phyloP scores from a whole-genome alignment of 2,113 vertebrate species.

The Catharus bicknelli region DNA sequence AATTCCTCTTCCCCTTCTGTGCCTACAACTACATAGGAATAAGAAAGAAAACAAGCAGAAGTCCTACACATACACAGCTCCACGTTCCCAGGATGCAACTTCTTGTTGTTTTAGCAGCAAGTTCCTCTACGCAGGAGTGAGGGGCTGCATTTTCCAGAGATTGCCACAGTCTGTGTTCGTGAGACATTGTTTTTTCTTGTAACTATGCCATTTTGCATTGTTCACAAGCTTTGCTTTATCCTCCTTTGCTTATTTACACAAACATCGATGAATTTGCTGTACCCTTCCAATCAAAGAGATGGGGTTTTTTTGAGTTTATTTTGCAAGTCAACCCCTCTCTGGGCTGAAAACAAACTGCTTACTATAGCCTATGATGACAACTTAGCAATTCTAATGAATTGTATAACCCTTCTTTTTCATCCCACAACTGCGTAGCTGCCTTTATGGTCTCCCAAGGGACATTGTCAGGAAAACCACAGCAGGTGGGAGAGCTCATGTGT shows the following conservation, averaged over 20 bases:
- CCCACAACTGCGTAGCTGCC: not conserved
- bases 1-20: not conserved
- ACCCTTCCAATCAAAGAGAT: not conserved
- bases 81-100: not conserved
- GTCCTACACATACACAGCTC: not conserved
- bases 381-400: not conserved
- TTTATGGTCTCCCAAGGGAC: not conserved
- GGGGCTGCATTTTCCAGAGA: not conserved
- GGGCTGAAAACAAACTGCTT: slow-evolving; percentile 2
- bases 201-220: not conserved
- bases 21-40: not conserved
- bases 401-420: not conserved
- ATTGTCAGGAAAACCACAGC: slow-evolving; percentile 11
- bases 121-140: not conserved
- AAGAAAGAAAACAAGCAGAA: not conserved
- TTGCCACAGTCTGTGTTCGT: not conserved
- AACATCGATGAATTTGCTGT: not conserved
- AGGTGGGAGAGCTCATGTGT: slow-evolving; percentile 54
- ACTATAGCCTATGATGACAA: not conserved
- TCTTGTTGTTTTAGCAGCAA: not conserved
- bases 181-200: not conserved
- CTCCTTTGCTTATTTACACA: not conserved
- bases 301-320: not conserved
- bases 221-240: not conserved
- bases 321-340: not conserved